Conservation (phyloP, 2,113 vertebrate genomes). For the Mesoclemmys tuberculata region DNA sequence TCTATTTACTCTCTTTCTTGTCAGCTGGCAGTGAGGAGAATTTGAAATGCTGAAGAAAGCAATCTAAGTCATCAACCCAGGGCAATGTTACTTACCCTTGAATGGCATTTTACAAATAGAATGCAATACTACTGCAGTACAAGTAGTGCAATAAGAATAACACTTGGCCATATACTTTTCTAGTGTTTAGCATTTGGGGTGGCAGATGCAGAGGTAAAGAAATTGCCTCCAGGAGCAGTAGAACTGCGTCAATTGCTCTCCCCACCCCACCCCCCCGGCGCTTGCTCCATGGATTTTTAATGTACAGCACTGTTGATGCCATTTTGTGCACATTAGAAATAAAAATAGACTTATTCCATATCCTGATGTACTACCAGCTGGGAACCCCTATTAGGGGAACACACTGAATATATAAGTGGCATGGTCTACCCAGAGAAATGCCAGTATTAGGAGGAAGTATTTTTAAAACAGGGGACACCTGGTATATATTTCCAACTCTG, state of each 20-base stretch:
- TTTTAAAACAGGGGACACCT: not conserved
- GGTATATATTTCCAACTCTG: not conserved
- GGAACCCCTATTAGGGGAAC: not conserved
- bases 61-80: not conserved
- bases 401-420: not conserved
- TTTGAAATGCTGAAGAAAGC: not conserved
- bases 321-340: not conserved
- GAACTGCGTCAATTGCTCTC: not conserved
- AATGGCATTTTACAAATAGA: not conserved
- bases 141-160: not conserved
- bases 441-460: not conserved
- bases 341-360: no score
- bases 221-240: not conserved
- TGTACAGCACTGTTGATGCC: not conserved
- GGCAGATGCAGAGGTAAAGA: not conserved
- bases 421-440: not conserved
- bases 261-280: not conserved
- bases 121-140: not conserved
- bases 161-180: not conserved
- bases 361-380: not conserved
- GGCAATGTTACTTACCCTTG: not conserved
- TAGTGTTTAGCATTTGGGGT: not conserved
- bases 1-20: not conserved
- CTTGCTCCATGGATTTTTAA: not conserved
- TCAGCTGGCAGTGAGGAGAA: not conserved